A percentile compares a stretch with the other conserved stretches of the same genome.
Conservation (phyloP, 2,113 vertebrate species). For the Platichthys stellatus region DNA sequence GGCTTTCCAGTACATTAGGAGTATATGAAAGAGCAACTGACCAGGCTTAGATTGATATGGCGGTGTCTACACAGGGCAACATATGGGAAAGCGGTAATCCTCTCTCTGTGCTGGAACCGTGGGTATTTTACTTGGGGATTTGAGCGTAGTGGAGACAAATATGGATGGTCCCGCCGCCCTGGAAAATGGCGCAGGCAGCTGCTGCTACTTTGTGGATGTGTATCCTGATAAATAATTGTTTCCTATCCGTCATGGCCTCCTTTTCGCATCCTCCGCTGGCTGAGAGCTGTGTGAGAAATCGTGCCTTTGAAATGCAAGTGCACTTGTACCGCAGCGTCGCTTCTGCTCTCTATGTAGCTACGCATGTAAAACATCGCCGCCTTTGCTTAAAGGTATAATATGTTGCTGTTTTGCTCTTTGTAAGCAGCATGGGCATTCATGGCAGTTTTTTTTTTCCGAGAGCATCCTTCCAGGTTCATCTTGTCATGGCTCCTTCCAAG, state of each 20-base stretch:
- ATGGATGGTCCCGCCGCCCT: slow-evolving; percentile 64
- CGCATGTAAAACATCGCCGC: slow-evolving; percentile 66
- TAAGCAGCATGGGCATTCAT: slow-evolving; percentile 30
- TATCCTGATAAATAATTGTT: slow-evolving; percentile 79
- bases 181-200: slow-evolving; percentile 74
- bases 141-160: slow-evolving; percentile 71
- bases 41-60: slow-evolving; percentile 81
- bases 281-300: slow-evolving; percentile 56
- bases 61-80: slow-evolving; percentile 78
- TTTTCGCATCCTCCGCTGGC: slow-evolving; percentile 55
- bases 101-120: slow-evolving; percentile 69
- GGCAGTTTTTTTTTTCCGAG: background rate
- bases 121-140: slow-evolving; percentile 81
- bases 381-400: slow-evolving; percentile 27
- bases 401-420: slow-evolving; percentile 45
- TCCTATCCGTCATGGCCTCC: slow-evolving; percentile 73
- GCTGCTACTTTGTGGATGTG: slow-evolving; percentile 67
- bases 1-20: slow-evolving; percentile 94
- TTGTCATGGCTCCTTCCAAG: slow-evolving; percentile 64
- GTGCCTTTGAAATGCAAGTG: slow-evolving; percentile 37
- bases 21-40: slow-evolving; percentile 86
- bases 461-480: slow-evolving; percentile 57
- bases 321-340: slow-evolving; percentile 54
- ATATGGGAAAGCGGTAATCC: slow-evolving; percentile 84
- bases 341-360: slow-evolving; percentile 44